phyloP scores from a whole-genome alignment of 1,140 invertebrate species.

The Magallana ariakensis region DNA sequence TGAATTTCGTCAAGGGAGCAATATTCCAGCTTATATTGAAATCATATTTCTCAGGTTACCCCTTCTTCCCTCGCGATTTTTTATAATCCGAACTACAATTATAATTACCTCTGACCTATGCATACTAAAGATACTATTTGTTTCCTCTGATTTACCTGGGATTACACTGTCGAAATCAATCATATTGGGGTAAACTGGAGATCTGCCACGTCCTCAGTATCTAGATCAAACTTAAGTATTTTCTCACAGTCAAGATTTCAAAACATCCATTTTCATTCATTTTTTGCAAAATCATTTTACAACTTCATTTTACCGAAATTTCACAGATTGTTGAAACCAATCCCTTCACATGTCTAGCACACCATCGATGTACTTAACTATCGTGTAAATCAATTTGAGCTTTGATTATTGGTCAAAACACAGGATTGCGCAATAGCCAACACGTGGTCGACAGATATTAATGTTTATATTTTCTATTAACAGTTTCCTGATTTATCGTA shows the following conservation, averaged over 20 bases:
- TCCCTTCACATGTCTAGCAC: neutral
- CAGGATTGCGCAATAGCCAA: neutral
- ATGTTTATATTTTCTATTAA: neutral
- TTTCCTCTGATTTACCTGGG: neutral
- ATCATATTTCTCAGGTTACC: too few species aligned
- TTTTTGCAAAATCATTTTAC: neutral
- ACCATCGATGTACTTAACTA: neutral
- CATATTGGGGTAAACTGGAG: neutral
- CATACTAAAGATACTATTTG: neutral
- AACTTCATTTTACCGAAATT: neutral
- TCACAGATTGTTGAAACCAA: neutral
- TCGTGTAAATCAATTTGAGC: neutral
- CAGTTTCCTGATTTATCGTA: neutral
- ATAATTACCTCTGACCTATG: too few species aligned
- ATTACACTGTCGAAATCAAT: neutral
- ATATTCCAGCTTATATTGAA: too few species aligned
- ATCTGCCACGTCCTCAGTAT: too few species aligned
- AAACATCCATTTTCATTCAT: neutral
- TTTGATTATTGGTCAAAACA: neutral
- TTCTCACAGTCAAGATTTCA: neutral
- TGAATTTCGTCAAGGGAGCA: too few species aligned
- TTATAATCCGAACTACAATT: too few species aligned
- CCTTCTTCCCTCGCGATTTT: too few species aligned
- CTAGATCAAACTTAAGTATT: too few species aligned
- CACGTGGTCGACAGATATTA: slow-evolving; percentile 1